Conservation (phyloP, 2,797 vertebrate genomes). For the Danio tinwini region DNA sequence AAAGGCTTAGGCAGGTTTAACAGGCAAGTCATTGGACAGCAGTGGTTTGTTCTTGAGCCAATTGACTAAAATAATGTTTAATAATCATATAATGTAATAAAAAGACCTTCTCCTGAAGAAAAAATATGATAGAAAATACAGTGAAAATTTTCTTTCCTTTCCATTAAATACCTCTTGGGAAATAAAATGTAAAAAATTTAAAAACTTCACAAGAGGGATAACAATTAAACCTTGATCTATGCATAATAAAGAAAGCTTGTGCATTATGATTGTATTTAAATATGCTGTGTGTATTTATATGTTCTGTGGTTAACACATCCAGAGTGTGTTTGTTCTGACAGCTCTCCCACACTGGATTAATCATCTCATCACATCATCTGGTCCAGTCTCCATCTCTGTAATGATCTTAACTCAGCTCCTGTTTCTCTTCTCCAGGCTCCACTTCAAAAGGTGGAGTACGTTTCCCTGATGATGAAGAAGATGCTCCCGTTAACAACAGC, state of each 20-base stretch:
- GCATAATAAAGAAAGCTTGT: neutral
- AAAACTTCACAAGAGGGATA: no score
- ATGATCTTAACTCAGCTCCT: neutral
- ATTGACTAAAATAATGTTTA: no score
- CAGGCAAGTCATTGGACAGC: no score
- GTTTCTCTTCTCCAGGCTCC: constrained; percentile 64
- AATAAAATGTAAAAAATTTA: no score
- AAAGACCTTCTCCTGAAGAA: no score
- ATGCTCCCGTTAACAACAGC: constrained; percentile 65
- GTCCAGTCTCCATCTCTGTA: constrained; percentile 24
- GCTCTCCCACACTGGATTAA: constrained; percentile 31
- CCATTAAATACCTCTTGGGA: no score
- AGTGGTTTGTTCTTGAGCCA: no score
- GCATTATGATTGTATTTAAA: constrained; percentile 4
- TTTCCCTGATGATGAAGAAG: constrained; percentile 70
- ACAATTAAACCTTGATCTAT: no score
- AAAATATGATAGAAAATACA: no score
- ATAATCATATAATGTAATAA: no score
- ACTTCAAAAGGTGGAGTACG: constrained; percentile 72
- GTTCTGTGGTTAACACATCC: neutral
- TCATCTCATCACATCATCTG: constrained; percentile 37
- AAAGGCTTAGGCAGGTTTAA: no score
- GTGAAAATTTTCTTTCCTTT: no score
- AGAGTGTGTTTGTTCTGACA: constrained; percentile 29
- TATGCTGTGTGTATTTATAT: neutral